Evolutionary conservation across 1,140 invertebrate species (phyloP).

Genomic region (Triops longicaudatus): DNA sequence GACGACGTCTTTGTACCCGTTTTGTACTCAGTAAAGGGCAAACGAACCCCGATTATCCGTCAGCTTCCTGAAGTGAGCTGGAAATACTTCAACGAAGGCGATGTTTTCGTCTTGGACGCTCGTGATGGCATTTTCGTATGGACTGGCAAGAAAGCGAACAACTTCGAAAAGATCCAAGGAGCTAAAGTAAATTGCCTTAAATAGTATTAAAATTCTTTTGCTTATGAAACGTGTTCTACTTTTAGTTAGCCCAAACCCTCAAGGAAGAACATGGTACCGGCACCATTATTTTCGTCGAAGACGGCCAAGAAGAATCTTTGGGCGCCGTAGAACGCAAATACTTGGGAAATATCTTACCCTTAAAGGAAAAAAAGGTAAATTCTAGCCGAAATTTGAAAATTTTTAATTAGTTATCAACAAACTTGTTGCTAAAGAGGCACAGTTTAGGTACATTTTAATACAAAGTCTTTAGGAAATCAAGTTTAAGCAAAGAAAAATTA

Average conservation of each 20-base stretch:
- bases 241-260: constrained; percentile 39
- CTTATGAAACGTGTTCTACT: neutral
- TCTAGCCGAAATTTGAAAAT: too few relatives aligned
- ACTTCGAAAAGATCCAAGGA: constrained; percentile 56
- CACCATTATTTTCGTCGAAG: constrained; percentile 66
- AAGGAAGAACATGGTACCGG: constrained; percentile 39
- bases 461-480: too few relatives aligned
- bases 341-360: constrained; percentile 59
- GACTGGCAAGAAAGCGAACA: constrained; percentile 65
- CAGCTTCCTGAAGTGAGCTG: constrained; percentile 62
- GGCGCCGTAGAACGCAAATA: constrained; percentile 51
- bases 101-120: constrained; percentile 75
- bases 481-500: too few relatives aligned
- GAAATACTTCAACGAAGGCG: constrained; percentile 73
- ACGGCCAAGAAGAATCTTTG: constrained; percentile 72
- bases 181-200: constrained; percentile 35
- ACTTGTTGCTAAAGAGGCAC: too few relatives aligned
- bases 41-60: constrained; percentile 53
- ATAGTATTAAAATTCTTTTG: neutral
- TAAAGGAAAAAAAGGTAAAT: constrained; percentile 42
- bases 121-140: constrained; percentile 62
- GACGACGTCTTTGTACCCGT: constrained; percentile 45
- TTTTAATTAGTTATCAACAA: too few relatives aligned
- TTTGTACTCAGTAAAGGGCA: constrained; percentile 62
- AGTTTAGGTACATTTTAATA: too few relatives aligned